Evolutionary conservation across 2,888 invertebrate genomes (phyloP).

Genomic region (Lasioglossum oenotherae): DNA sequence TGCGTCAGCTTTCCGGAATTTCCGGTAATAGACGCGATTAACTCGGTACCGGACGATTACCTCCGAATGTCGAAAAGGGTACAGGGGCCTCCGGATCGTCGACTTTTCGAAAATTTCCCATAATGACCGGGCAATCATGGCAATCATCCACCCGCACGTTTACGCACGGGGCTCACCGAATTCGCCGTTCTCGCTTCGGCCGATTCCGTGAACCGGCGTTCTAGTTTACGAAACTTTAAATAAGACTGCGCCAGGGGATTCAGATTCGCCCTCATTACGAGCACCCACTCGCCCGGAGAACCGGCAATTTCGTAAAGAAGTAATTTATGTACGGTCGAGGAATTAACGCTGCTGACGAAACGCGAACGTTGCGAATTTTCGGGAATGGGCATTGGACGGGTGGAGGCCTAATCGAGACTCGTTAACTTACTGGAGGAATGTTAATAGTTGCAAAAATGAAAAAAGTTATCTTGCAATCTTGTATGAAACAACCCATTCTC

Average conservation of each 20-base stretch:
- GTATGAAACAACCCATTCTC: not conserved
- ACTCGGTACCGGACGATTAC: conserved; percentile 51
- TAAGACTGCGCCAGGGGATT: conserved; percentile 34
- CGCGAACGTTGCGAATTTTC: not conserved
- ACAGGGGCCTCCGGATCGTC: conserved; percentile 31
- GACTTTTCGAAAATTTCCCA: conserved; percentile 67
- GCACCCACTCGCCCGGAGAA: conserved; percentile 27
- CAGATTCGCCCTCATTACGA: conserved; percentile 54
- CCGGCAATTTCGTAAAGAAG: conserved; percentile 56
- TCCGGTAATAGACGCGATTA: conserved; percentile 63
- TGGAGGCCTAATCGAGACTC: not conserved
- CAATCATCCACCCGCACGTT: conserved; percentile 71
- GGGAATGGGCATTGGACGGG: not conserved
- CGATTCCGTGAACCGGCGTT: conserved; percentile 53
- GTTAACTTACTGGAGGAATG: not conserved
- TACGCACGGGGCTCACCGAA: conserved; percentile 41
- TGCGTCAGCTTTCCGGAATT: conserved; percentile 50
- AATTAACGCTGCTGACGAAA: conserved; percentile 17
- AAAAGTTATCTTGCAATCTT: not conserved
- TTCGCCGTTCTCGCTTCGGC: conserved; percentile 6
- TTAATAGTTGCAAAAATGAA: not conserved
- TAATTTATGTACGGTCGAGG: conserved; percentile 31
- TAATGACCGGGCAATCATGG: conserved; percentile 69
- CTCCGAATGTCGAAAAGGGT: conserved; percentile 32
- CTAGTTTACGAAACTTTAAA: conserved; percentile 61